Conservation (phyloP, 1,140 invertebrate species). For the Drosophila bocki region DNA sequence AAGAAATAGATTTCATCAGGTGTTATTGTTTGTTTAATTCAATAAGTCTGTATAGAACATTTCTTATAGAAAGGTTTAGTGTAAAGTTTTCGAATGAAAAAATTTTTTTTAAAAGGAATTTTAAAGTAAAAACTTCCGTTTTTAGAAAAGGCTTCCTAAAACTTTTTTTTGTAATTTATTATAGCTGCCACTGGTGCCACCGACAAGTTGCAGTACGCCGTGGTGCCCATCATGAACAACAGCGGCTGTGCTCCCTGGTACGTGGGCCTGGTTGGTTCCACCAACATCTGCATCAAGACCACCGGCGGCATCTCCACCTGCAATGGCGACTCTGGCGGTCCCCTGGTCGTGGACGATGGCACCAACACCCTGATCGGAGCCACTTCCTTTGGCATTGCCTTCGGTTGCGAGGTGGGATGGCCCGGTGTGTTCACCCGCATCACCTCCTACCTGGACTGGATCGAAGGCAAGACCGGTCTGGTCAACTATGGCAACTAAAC, state of each 20-base stretch:
- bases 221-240: constrained; percentile 63
- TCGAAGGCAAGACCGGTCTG: constrained; percentile 64
- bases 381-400: constrained; percentile 86
- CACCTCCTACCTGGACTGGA: constrained; percentile 86
- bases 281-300: constrained; percentile 75
- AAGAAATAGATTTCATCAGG: background rate
- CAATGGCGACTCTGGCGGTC: constrained; percentile 87
- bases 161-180: background rate
- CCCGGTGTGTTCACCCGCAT: constrained; percentile 87
- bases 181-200: constrained; percentile 43
- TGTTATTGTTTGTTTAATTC: background rate
- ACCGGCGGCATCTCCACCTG: constrained; percentile 72
- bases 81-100: background rate
- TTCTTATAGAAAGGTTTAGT: background rate
- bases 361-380: constrained; percentile 85
- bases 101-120: no score
- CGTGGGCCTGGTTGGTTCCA: constrained; percentile 25
- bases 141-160: background rate
- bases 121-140: background rate
- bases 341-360: constrained; percentile 83
- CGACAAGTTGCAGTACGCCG: constrained; percentile 52
- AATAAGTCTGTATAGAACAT: background rate
- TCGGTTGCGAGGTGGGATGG: constrained; percentile 86
- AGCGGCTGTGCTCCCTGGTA: constrained; percentile 57
- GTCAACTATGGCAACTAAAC: constrained; percentile 59